Evolutionary conservation across 2,113 vertebrate genomes (phyloP).

Genomic region (Phainopepla nitens): DNA sequence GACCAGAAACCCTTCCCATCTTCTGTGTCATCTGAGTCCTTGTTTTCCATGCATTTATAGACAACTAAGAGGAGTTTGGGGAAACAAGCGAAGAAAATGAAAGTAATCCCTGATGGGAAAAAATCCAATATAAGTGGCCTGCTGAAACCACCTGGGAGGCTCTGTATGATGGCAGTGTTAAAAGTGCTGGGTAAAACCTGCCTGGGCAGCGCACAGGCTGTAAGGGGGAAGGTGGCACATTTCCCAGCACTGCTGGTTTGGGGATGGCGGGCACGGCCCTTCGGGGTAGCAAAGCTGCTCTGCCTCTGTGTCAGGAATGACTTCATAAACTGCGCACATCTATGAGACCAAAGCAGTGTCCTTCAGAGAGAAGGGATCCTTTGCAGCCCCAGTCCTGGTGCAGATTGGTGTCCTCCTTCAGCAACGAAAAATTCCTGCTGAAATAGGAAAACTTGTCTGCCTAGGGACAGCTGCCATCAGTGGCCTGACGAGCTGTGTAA

Average conservation of each 20-base stretch:
- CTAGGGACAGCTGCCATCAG: background rate
- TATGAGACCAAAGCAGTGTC: fast-evolving
- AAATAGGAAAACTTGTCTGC: background rate
- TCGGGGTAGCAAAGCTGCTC: background rate
- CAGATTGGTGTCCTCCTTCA: background rate
- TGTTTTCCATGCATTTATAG: background rate
- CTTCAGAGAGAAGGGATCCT: background rate
- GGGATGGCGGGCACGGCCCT: fast-evolving
- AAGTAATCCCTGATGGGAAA: background rate
- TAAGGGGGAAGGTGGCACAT: background rate
- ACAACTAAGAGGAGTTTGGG: background rate
- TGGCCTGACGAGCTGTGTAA: background rate
- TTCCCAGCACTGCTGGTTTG: background rate
- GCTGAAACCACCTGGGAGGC: background rate
- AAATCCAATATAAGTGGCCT: background rate
- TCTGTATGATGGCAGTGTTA: background rate
- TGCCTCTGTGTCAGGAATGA: background rate
- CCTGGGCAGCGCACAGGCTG: background rate
- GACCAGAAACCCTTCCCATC: background rate
- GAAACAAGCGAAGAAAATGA: background rate
- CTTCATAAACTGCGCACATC: background rate
- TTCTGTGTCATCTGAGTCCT: background rate
- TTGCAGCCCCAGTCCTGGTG: fast-evolving
- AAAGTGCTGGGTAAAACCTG: background rate
- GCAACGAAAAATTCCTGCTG: background rate